phyloP scores from a whole-genome alignment of 2,888 invertebrate genomes.

The Heteropelma amictum region DNA sequence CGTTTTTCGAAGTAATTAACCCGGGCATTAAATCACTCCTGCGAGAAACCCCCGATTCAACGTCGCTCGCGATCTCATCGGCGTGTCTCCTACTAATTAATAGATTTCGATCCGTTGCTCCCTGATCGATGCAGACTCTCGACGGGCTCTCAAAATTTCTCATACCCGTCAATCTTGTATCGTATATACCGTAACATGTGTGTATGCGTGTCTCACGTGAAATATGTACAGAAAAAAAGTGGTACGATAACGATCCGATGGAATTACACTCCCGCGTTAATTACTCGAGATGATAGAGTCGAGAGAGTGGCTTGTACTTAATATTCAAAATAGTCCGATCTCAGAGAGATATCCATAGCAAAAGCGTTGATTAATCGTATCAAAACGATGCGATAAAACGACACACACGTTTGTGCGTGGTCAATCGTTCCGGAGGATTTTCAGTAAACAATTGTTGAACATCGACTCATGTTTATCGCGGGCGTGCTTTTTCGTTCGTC shows the following conservation, averaged over 20 bases:
- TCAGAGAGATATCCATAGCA: conserved; percentile 3
- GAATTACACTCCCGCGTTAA: conserved; percentile 49
- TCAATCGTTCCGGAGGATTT: neutral
- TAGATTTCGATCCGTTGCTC: conserved; percentile 65
- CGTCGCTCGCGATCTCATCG: conserved; percentile 61
- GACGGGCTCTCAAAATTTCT: conserved; percentile 49
- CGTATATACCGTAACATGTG: neutral
- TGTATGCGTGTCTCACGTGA: neutral
- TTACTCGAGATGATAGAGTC: conserved; percentile 26
- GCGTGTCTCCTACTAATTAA: conserved; percentile 69
- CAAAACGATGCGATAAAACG: neutral
- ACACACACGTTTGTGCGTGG: neutral
- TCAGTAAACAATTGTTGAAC: neutral
- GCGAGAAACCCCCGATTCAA: conserved; percentile 50
- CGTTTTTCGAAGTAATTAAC: conserved; percentile 72
- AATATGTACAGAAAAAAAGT: neutral
- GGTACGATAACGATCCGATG: conserved; percentile 43
- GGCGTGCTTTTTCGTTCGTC: too few relatives aligned
- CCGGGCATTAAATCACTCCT: conserved; percentile 71
- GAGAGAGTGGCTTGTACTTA: neutral
- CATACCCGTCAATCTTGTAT: conserved; percentile 50
- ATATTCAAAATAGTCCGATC: conserved; percentile 15
- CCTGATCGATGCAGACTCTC: neutral
- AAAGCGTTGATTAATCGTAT: conserved; percentile 28
- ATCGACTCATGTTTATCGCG: too few relatives aligned